These are phyloP conservation scores for Moxostoma hubbsi DNA, from an alignment of 2,797 vertebrate genomes.

Conservation along the genomic window DNA sequence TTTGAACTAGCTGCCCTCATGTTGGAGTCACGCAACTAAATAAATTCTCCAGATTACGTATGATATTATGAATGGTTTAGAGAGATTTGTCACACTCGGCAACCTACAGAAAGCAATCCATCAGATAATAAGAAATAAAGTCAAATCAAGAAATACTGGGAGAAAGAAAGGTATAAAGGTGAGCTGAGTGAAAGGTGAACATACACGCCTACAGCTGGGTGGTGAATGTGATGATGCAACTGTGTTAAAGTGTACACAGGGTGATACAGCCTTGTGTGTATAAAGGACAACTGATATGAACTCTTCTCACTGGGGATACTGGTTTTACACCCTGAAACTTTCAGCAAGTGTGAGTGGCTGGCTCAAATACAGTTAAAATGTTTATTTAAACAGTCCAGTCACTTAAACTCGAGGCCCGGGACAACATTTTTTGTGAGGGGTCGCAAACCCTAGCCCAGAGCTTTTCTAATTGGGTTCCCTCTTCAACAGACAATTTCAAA, in stretches of 20 bases:
- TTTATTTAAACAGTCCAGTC: slow-evolving; percentile 20
- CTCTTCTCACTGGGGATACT: slow-evolving; percentile 18
- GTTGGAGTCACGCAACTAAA: slow-evolving; percentile 29
- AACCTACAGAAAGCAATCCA: slow-evolving; percentile 3
- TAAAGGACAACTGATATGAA: slow-evolving; percentile 22
- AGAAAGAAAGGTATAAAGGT: slow-evolving; percentile 41
- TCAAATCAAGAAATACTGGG: slow-evolving; percentile 38
- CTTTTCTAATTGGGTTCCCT: not conserved
- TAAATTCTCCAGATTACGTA: slow-evolving; percentile 13
- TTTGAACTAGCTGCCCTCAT: slow-evolving; percentile 20
- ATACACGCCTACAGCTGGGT: slow-evolving; percentile 33
- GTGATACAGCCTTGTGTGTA: slow-evolving; percentile 22
- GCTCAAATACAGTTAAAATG: slow-evolving; percentile 19
- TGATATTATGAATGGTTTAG: slow-evolving; percentile 10
- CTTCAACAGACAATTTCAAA: not conserved
- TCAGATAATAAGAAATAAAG: not conserved
- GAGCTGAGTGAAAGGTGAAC: slow-evolving; percentile 41
- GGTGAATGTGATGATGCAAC: slow-evolving; percentile 30
- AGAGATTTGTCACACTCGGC: not conserved
- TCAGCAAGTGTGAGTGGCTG: slow-evolving; percentile 5
- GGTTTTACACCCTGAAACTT: slow-evolving; percentile 10
- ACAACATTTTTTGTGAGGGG: not conserved
- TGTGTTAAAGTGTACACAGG: slow-evolving; percentile 43
- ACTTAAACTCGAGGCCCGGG: not conserved
- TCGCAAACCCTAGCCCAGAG: not conserved